Percentiles rank a stretch among this genome's conserved stretches.
Evolutionary conservation across 1,140 invertebrate species (phyloP).

Genomic region (Zaprionus gabonicus): DNA sequence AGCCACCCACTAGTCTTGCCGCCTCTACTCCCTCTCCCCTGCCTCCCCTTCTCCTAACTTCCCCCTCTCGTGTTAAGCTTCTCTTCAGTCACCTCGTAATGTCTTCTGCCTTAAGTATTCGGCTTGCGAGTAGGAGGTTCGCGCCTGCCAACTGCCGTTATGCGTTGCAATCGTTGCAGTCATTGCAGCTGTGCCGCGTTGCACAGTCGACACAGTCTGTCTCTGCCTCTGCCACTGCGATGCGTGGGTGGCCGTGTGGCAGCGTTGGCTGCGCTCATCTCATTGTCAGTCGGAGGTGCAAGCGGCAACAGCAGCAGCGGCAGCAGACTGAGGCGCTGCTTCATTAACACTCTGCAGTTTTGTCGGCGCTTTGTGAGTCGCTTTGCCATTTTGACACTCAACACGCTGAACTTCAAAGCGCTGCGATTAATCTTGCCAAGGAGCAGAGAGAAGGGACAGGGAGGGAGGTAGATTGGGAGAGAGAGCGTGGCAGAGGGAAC

Average conservation of each 20-base stretch:
- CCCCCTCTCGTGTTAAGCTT: background rate
- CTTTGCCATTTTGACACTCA: conserved; percentile 39
- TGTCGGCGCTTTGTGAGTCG: conserved; percentile 42
- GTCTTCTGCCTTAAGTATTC: conserved; percentile 16
- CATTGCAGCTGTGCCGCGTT: conserved; percentile 16
- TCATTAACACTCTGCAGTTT: conserved; percentile 63
- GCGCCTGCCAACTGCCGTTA: conserved; percentile 40
- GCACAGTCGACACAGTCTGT: background rate
- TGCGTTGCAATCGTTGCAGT: conserved; percentile 16
- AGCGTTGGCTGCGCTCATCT: conserved; percentile 4
- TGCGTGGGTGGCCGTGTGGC: conserved; percentile 46
- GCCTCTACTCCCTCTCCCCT: background rate
- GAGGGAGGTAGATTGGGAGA: background rate
- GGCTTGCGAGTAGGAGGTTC: conserved; percentile 2
- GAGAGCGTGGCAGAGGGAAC: background rate
- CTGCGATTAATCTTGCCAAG: conserved; percentile 61
- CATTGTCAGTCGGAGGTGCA: background rate
- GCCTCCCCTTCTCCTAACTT: background rate
- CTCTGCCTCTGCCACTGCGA: background rate
- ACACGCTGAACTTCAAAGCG: conserved; percentile 59
- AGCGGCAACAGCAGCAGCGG: background rate
- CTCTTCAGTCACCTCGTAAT: conserved; percentile 1
- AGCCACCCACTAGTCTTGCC: background rate
- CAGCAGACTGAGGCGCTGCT: conserved; percentile 30
- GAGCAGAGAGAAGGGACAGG: background rate